Base-by-base conservation (phyloP, 1,140 invertebrate species). In the Brachionus calyciflorus region DNA sequence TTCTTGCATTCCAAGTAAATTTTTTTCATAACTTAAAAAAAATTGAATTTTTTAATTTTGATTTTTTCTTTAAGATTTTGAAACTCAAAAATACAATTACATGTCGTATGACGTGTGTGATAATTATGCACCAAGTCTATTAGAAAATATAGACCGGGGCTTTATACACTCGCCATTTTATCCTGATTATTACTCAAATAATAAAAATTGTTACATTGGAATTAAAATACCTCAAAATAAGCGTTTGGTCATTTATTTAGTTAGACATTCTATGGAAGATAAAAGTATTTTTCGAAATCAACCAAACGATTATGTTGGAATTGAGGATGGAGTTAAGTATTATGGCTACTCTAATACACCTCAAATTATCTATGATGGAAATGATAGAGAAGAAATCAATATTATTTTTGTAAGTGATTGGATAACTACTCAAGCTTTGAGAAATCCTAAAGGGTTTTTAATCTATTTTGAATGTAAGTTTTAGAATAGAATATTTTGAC, bases 151-250 rank as follows among this genome's bases (percentile, higher is more conserved):
- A 21, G 46, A 49, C 21, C n/a, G 26, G 19, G 69, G 24, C 12
- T 73, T 51, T 55, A 73, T 73, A 17, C 69, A 73, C 24, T 73
- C 69, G n/a, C 69, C 69, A 9, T 73, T 33, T 51, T 73, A 73
- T 41, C 69, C 69, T 7, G 28, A 73, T 5, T 73, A 73, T 37
- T 73, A 73, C 24, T 19, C 14, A 19, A 73, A 73, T 28, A 73
- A 73, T 73, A n/a, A 33, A 51, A 55, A 49, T 55, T 73, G 69
- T 33, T 73, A 73, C 10, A 40, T 73, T 2, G 51, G 37, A 6
- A 51, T 73, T 51, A 41, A 33, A 37, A 41, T 73, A 10, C 69
- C 69, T 17, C n/a, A 30, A 33, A 12, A 30, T 30, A 49, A 55
- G 51, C 44, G 51, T 6, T 17, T 73, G 12, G 69, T 73, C 10